Evolutionary conservation across 2,797 vertebrate genomes (phyloP), one percentile per base, ranked within the genome.

Genomic region (Enteromius unitaeniatus): DNA sequence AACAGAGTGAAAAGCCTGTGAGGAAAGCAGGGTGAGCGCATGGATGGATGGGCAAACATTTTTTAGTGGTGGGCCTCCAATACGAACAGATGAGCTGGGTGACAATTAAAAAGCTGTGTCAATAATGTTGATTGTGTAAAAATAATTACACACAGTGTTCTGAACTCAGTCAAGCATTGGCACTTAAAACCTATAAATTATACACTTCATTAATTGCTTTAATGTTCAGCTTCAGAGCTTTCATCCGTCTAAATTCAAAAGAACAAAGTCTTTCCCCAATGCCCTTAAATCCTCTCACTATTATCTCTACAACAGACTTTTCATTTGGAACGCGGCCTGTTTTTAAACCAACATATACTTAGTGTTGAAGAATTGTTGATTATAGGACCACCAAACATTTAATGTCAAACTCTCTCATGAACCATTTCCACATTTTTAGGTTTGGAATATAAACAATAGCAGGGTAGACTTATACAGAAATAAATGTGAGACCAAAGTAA

Each of bases 121-220:
- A 55, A 75, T 55, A 79, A 37, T 51, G 86, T 85, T 60, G 88
- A 93, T 91, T 89, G 89, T 89, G 87, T 90, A 88, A 92, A 65
- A 91, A 88, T 70, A 80, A 51, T 69, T 72, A 82, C 40, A 67
- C 51, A 51, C 4, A 7, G 26, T 51, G 73, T 49, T 65, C 6
- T 51, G 65, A 73, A 79, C 31, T 79, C 42, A 77, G 76, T 82
- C 81, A 84, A 76, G 85, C 79, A 68, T 40, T 87, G 72, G 65
- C 77, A 81, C 73, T 84, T 83, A 84, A 58, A 74, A 87, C 53
- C 68, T 49, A 80, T 42, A 86, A 62, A 82, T 86, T 65, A 82
- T 82, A 70, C 76, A 84, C 70, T 81, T 84, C 76, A 84, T 81
- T 83, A 81, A 82, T 86, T 65, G 80, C 70, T 62, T 45, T 68